Percentiles rank a stretch among this genome's conserved stretches.
Evolutionary conservation across 2,797 vertebrate genomes (phyloP).

Genomic region (Anas acuta): DNA sequence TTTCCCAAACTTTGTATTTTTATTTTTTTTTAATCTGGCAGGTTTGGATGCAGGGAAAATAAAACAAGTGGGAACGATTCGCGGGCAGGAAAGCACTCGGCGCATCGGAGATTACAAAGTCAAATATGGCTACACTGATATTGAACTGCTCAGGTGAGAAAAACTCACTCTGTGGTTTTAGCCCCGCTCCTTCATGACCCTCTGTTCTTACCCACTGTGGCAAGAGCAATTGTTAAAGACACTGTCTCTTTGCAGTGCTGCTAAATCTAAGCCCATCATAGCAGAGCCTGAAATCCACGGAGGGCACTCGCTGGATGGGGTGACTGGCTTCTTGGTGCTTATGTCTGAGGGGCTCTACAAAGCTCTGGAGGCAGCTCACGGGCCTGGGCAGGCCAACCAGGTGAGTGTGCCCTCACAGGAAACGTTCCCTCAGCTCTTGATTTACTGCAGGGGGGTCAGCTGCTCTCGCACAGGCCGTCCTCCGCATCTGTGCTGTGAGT

Average conservation of each 20-base stretch:
- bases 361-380: conserved; percentile 93
- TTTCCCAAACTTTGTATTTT: not conserved
- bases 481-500: not conserved
- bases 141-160: conserved; percentile 91
- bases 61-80: conserved; percentile 88
- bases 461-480: not conserved
- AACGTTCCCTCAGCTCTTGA: rapidly evolving
- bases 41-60: conserved; percentile 90
- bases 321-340: conserved; percentile 93
- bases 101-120: conserved; percentile 94
- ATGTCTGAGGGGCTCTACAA: conserved; percentile 98
- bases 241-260: conserved; percentile 77
- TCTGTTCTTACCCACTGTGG: not conserved
- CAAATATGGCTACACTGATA: conserved; percentile 93
- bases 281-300: conserved; percentile 94
- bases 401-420: conserved; percentile 68
- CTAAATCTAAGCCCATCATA: conserved; percentile 91
- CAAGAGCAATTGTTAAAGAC: not conserved
- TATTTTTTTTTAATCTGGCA: conserved; percentile 63
- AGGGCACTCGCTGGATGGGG: conserved; percentile 87
- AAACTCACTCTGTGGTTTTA: not conserved
- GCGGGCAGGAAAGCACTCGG: conserved; percentile 93
- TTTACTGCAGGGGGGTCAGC: not conserved
- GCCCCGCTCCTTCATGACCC: not conserved
- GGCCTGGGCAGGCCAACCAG: conserved; percentile 96